A percentile compares a stretch with the other conserved stretches of the same genome.
These are phyloP conservation scores for Hemiscyllium ocellatum DNA, from an alignment of 2,113 vertebrate genomes.

Conservation along the genomic window DNA sequence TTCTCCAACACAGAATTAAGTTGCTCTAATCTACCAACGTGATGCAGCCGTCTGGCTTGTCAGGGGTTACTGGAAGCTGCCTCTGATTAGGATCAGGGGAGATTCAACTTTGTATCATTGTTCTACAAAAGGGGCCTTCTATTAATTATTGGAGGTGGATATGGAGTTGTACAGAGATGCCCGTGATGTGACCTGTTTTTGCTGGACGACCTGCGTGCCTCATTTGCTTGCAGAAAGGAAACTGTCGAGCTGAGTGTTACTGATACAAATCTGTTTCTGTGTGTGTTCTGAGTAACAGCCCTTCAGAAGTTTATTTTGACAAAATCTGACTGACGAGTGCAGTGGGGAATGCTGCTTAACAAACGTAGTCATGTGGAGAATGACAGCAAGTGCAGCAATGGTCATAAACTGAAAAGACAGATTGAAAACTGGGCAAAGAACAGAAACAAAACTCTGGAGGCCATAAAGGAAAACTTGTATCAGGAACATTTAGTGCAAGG, in stretches of 20 bases:
- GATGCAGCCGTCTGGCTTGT: background rate
- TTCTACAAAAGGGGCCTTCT: background rate
- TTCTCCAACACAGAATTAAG: background rate
- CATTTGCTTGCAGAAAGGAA: constrained; percentile 21
- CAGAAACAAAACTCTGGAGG: background rate
- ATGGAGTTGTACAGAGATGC: background rate
- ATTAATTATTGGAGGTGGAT: background rate
- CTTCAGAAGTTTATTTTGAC: constrained; percentile 30
- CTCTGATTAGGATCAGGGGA: background rate
- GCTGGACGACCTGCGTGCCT: background rate
- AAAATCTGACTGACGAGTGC: constrained; percentile 27
- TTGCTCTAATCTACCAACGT: background rate
- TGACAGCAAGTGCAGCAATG: background rate
- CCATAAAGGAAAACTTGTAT: background rate
- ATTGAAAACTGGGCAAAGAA: background rate
- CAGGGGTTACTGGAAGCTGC: background rate
- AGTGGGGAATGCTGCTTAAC: background rate
- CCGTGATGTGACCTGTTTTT: background rate
- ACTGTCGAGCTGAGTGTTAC: background rate
- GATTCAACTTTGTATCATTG: background rate
- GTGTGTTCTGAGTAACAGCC: background rate
- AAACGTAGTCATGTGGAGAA: background rate
- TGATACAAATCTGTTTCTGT: background rate
- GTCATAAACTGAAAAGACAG: background rate
- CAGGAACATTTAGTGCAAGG: background rate